These are phyloP conservation scores for Lithophane semibrunnea DNA, from an alignment of 2,888 invertebrate genomes.

Conservation along the genomic window DNA sequence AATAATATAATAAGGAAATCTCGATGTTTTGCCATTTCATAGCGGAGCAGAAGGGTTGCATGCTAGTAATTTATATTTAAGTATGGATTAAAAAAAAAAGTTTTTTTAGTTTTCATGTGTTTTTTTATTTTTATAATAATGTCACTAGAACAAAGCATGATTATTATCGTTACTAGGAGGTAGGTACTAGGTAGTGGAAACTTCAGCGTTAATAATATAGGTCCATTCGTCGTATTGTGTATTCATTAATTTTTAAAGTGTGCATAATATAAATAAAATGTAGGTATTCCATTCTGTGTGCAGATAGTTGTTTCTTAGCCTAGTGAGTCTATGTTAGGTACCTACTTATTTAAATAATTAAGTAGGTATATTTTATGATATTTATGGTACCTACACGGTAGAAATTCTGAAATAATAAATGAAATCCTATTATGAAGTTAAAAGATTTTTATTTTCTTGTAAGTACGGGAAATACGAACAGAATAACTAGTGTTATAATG, in stretches of 20 bases:
- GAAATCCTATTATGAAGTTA: neutral
- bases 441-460: neutral
- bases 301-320: neutral
- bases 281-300: neutral
- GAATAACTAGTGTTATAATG: neutral
- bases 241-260: neutral
- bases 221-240: neutral
- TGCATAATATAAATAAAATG: neutral
- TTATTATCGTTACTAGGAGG: neutral
- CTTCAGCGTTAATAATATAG: neutral
- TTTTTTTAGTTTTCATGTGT: neutral
- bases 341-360: neutral
- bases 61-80: neutral
- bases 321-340: neutral
- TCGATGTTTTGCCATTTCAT: too few relatives aligned
- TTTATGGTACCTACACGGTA: too few relatives aligned
- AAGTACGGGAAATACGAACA: neutral
- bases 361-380: neutral
- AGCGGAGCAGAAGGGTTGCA: too few relatives aligned
- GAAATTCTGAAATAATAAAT: slow-evolving; percentile 9
- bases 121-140: neutral
- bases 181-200: neutral
- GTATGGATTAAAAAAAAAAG: neutral
- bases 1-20: neutral
- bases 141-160: neutral